Evolutionary conservation across 2,113 vertebrate genomes (phyloP).

Genomic region (Cyanoderma ruficeps): DNA sequence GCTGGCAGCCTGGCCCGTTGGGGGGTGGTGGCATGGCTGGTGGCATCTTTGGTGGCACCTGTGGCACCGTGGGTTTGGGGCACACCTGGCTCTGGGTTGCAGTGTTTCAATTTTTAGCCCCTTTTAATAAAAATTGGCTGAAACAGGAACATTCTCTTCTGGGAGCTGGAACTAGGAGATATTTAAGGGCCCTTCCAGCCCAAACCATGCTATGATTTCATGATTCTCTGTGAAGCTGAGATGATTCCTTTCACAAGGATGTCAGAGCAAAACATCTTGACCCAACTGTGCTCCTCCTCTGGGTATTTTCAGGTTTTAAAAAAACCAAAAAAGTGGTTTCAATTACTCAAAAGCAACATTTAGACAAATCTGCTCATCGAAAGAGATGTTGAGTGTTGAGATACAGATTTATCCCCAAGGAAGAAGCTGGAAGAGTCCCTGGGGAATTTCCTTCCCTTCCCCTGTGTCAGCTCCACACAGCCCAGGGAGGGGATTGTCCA

Average conservation of each 20-base stretch:
- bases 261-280: neutral
- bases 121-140: neutral
- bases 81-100: neutral
- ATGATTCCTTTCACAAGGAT: neutral
- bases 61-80: accelerated
- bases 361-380: neutral
- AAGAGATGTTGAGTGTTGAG: accelerated
- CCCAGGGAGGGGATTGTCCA: neutral
- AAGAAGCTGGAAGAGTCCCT: neutral
- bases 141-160: neutral
- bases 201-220: neutral
- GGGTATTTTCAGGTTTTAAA: neutral
- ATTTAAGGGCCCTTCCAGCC: neutral
- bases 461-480: accelerated
- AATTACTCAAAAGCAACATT: neutral
- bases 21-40: neutral
- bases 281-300: neutral
- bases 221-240: neutral
- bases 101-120: accelerated
- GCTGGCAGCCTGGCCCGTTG: accelerated
- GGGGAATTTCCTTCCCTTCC: neutral
- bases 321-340: neutral
- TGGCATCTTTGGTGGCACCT: neutral
- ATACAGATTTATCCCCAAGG: neutral
- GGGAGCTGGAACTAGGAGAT: neutral